Percentiles rank a stretch among this genome's conserved stretches.
Conservation (phyloP, 2,888 invertebrate genomes). For the Melanophora roralis region DNA sequence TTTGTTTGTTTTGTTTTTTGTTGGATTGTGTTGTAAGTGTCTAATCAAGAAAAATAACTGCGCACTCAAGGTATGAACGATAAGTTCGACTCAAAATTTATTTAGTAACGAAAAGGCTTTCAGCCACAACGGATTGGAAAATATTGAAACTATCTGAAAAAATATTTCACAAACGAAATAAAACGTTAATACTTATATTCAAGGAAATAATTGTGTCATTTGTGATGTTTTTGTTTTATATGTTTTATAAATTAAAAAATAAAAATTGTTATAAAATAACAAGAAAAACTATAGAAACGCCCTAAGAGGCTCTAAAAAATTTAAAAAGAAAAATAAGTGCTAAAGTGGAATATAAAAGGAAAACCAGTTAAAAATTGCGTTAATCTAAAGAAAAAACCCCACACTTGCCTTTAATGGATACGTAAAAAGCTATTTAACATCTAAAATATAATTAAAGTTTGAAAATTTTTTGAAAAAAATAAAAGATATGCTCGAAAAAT, state of each 20-base stretch:
- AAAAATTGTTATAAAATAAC: slow-evolving; percentile 43
- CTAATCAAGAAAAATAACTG: slow-evolving; percentile 44
- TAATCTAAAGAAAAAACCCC: background rate
- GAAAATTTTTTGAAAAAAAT: slow-evolving; percentile 6
- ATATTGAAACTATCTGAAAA: slow-evolving; percentile 57
- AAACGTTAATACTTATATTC: slow-evolving; percentile 40
- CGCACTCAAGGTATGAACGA: slow-evolving; percentile 55
- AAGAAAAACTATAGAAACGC: slow-evolving; percentile 18
- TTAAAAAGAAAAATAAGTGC: background rate
- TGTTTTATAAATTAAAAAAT: slow-evolving; percentile 1
- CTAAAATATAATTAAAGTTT: background rate
- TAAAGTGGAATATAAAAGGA: slow-evolving; percentile 29
- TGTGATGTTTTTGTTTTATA: slow-evolving; percentile 3
- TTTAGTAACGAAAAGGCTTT: slow-evolving; percentile 78
- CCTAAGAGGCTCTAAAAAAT: slow-evolving; percentile 16
- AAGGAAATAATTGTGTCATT: slow-evolving; percentile 7
- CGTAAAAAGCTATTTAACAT: background rate
- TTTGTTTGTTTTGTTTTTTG: slow-evolving; percentile 10
- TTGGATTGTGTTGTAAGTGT: background rate
- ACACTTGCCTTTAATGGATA: slow-evolving; percentile 59
- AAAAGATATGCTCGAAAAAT: background rate
- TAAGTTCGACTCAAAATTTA: slow-evolving; percentile 54
- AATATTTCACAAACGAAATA: slow-evolving; percentile 13
- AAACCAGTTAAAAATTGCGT: slow-evolving; percentile 46
- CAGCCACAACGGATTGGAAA: slow-evolving; percentile 73